Evolutionary conservation across 2,888 invertebrate species (phyloP), one percentile per base, ranked within the genome.

Genomic region (Archaeoteleia sp.): DNA sequence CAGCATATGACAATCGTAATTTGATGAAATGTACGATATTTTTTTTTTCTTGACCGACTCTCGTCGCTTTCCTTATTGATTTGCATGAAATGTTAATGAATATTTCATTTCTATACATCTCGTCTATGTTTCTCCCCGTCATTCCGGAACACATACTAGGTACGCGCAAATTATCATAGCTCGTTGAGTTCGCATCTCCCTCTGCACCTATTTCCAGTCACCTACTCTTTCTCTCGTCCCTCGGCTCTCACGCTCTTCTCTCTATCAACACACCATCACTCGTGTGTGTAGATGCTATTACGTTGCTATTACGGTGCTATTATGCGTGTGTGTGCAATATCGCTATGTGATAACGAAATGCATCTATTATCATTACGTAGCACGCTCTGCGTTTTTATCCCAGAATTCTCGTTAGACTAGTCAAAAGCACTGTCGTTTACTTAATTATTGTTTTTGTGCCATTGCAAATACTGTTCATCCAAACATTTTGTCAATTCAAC

Each of bases 121-220:
- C 34, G 8, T 10, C 23, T 23, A 23, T 23, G 23, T 23, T 23
- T 23, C 34, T 13, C 14, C 34, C 2, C 12, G 12, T 34, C 12
- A 13, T 13, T 34, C 34, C 34, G 13, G 34, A 34, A 32, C 7
- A 34, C 14, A 13, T 34, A 34, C 12, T 34, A 34, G 34, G 2
- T 34, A 13, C 12, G n/a, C 34, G n/a, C 34, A 34, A 34, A 34
- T 34, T 12, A 34, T 34, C 34, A 10, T 34, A 7, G 34, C 34
- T 34, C 34, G 34, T 34, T 34, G 1, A 34, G 34, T 13, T 9
- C 12, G 1, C 30, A 32, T 32, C 30, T 32, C 9, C 10, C 30
- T 32, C 30, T 32, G 30, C n/a, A 32, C 9, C 30, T 32, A 32
- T 32, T 32, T 12, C 30, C 10, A 32, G 30, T 32, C 9, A 12